These are phyloP conservation scores for Hyppa rectilinea DNA, from an alignment of 2,888 invertebrate species.

Conservation along the genomic window DNA sequence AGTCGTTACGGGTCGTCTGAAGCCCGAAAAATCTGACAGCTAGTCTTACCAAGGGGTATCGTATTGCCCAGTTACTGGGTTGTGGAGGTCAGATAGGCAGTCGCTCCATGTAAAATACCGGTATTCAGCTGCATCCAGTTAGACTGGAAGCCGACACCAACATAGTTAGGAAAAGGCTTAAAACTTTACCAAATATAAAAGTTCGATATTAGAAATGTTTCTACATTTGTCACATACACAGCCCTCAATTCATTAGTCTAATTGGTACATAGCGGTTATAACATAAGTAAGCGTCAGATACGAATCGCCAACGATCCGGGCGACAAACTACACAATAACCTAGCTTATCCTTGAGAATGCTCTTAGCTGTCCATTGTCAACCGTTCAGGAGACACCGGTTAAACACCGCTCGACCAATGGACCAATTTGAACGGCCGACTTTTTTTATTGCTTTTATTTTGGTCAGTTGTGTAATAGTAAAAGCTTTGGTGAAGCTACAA, in stretches of 20 bases:
- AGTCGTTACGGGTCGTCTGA: too few species aligned
- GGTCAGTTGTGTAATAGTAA: slow-evolving; percentile 37
- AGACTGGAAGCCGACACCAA: too few species aligned
- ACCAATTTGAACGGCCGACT: slow-evolving; percentile 31
- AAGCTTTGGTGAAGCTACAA: background rate
- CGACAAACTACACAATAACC: slow-evolving; percentile 81
- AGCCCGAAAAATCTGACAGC: too few species aligned
- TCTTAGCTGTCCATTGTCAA: slow-evolving; percentile 76
- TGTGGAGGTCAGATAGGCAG: too few species aligned
- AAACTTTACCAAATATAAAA: too few species aligned
- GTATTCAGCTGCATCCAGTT: too few species aligned
- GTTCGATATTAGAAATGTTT: background rate
- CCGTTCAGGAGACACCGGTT: slow-evolving; percentile 55
- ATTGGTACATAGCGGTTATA: slow-evolving; percentile 82
- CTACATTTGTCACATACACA: slow-evolving; percentile 53
- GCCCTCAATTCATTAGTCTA: slow-evolving; percentile 82
- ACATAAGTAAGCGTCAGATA: slow-evolving; percentile 79
- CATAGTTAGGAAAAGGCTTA: too few species aligned
- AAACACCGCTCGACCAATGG: slow-evolving; percentile 51
- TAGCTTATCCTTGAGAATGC: slow-evolving; percentile 82
- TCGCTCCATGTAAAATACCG: too few species aligned
- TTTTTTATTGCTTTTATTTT: slow-evolving; percentile 49
- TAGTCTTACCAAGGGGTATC: too few species aligned
- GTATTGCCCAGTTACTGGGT: too few species aligned
- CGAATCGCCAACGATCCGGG: slow-evolving; percentile 77